Evolutionary conservation across 2,113 vertebrate genomes (phyloP), one percentile per base, ranked within the genome.

Genomic region (Cephalophus harveyi): DNA sequence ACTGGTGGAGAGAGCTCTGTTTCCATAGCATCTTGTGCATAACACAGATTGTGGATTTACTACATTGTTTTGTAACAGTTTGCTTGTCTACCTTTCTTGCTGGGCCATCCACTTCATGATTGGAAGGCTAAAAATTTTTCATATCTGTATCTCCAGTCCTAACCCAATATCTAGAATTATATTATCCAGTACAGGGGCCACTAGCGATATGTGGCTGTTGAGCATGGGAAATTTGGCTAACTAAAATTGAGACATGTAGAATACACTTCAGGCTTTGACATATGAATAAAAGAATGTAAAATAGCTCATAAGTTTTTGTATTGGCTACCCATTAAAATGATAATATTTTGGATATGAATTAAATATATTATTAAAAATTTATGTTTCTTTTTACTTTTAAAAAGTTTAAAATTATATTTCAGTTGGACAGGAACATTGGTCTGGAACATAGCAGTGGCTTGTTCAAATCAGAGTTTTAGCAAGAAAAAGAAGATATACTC

Each of bases 341-440:
- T 57, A 28, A 7, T 91, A 79, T 67, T 94, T 97, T 82, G 21
- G 12, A 79, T 67, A 36, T 76, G 15, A 76, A 21, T 90, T 92
- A 59, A 93, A 91, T n/a, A 9, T 28, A 88, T 87, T 89, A 94
- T 84, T 96, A 93, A 81, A 83, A 62, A 27, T 76, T 43, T 76
- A 43, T 96, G 15, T 59, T 91, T 86, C 17, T 74, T 97, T 78
- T 83, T 79, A 67, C 79, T 74, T 91, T 40, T 84, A 85, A 57
- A 84, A 96, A 59, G 30, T 55, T 92, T 95, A 46, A 93, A 90
- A 87, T 89, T 90, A 30, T 50, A 71, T 79, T 71, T 96, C 95
- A 91, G 23, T 46, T 87, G 84, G 33, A 23, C 17, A 90, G 19
- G 19, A 28, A 7, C 59, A 19, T 11, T 60, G 21, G 11, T 86